phyloP scores from a whole-genome alignment of 2,113 vertebrate species.

The Cyprinus carpio region DNA sequence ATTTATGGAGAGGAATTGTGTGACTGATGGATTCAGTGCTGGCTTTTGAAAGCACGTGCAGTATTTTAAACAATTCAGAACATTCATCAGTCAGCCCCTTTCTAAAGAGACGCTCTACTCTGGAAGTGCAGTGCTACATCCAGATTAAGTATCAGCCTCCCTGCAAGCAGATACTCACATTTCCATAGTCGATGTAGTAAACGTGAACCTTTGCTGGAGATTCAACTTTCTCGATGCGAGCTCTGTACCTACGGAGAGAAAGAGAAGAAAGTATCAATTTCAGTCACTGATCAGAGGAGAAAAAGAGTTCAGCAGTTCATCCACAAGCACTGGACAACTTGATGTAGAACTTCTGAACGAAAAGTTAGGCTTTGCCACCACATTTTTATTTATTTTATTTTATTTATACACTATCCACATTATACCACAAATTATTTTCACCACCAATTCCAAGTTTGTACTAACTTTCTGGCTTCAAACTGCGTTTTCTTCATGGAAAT shows the following conservation, averaged over 20 bases:
- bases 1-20: background rate
- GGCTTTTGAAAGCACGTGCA: conserved; percentile 24
- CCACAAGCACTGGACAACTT: background rate
- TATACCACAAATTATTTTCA: too few relatives aligned
- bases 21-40: background rate
- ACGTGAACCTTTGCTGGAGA: conserved; percentile 86
- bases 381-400: too few relatives aligned
- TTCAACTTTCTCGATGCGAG: conserved; percentile 90
- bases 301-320: background rate
- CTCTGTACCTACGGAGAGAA: conserved; percentile 85
- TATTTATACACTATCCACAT: too few relatives aligned
- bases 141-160: background rate
- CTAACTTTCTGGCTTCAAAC: background rate
- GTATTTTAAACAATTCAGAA: conserved; percentile 6
- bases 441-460: too few relatives aligned
- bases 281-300: background rate
- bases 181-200: conserved; percentile 98
- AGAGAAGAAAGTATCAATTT: background rate
- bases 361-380: background rate
- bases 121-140: background rate
- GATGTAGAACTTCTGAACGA: background rate
- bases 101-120: conserved; percentile 4
- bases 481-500: background rate
- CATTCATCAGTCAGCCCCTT: conserved; percentile 7
- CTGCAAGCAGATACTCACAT: conserved; percentile 80